Evolutionary conservation across 2,797 vertebrate genomes (phyloP).

Genomic region (Peromyscus eremicus): DNA sequence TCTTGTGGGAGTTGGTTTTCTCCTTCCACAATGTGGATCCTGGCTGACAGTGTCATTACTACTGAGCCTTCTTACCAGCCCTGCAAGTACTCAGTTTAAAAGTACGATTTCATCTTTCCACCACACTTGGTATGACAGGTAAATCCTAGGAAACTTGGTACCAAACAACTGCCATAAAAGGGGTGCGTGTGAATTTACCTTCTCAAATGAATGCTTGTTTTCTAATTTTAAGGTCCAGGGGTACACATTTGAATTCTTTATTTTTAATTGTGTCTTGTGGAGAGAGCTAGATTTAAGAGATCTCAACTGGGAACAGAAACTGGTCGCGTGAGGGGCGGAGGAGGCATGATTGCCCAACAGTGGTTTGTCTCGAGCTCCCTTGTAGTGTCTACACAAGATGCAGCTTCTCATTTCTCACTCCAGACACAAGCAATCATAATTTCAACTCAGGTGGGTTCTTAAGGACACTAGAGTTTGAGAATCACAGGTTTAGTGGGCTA

Average conservation of each 20-base stretch:
- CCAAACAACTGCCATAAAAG: background rate
- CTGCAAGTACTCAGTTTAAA: background rate
- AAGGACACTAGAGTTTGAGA: conserved; percentile 17
- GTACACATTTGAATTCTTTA: conserved; percentile 10
- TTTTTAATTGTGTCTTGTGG: background rate
- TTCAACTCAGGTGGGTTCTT: conserved; percentile 8
- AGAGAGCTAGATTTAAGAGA: conserved; percentile 38
- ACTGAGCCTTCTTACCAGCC: background rate
- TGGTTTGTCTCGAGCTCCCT: background rate
- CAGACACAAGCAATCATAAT: background rate
- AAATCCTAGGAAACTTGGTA: conserved; percentile 6
- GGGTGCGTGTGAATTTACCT: conserved; percentile 40
- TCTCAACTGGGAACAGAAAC: conserved; percentile 1
- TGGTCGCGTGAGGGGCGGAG: background rate
- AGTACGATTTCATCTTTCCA: background rate
- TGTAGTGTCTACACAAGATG: background rate
- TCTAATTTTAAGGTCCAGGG: conserved; percentile 29
- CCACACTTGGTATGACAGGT: background rate
- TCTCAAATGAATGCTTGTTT: background rate
- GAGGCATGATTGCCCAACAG: background rate
- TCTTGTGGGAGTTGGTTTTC: background rate
- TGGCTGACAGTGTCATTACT: background rate
- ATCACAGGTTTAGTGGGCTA: background rate
- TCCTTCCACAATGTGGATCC: background rate
- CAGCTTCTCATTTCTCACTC: background rate